These are phyloP conservation scores for Pseudois nayaur DNA, from an alignment of 2,113 vertebrate species.

Conservation along the genomic window DNA sequence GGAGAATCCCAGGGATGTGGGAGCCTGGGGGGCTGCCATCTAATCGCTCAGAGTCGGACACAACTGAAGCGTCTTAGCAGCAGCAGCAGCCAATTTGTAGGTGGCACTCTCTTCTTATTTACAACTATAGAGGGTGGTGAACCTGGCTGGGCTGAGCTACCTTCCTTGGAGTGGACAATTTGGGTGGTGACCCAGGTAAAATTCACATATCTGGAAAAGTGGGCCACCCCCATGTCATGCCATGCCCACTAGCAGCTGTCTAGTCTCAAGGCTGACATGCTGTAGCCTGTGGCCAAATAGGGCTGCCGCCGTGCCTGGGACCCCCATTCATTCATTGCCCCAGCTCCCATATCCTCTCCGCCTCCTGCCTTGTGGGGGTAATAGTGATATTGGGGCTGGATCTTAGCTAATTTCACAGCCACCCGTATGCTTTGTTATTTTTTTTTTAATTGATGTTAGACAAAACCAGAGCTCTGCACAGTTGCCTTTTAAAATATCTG, in stretches of 20 bases:
- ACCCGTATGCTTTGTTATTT: neutral
- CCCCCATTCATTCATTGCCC: neutral
- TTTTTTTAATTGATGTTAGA: neutral
- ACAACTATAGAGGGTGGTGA: no score
- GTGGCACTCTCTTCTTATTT: neutral
- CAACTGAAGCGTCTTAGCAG: no score
- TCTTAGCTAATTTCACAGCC: neutral
- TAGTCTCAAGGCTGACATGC: neutral
- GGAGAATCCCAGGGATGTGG: no score
- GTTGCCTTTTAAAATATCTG: neutral
- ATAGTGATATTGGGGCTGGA: neutral
- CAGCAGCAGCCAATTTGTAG: neutral
- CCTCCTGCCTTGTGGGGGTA: neutral
- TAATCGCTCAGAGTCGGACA: no score
- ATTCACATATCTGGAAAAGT: neutral
- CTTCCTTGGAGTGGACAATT: neutral
- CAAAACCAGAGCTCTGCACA: neutral
- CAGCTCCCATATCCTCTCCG: neutral
- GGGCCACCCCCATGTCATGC: neutral
- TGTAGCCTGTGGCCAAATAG: neutral
- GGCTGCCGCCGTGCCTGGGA: rapidly evolving
- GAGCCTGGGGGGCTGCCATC: no score
- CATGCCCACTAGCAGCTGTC: neutral
- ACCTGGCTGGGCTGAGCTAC: neutral
- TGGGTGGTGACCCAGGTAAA: neutral